Conservation (phyloP, 2,797 vertebrate species). For the Falco rusticolus region DNA sequence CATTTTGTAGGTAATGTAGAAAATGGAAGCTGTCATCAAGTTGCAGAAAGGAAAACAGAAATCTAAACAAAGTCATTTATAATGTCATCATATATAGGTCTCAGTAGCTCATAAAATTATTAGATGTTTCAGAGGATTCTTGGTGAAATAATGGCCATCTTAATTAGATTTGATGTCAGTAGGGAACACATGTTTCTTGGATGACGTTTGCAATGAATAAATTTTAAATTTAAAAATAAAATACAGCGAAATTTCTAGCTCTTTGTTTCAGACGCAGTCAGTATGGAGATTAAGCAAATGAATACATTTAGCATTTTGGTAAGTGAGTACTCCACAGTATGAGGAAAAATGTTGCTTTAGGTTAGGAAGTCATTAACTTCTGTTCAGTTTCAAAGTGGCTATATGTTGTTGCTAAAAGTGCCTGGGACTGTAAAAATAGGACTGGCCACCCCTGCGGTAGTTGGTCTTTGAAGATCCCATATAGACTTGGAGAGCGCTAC, state of each 20-base stretch:
- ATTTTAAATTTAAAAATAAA: not conserved
- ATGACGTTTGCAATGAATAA: not conserved
- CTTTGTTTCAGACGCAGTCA: not conserved
- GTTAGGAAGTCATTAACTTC: not conserved
- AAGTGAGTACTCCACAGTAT: not conserved
- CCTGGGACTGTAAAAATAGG: not conserved
- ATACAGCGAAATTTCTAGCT: not conserved
- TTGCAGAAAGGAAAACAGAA: not conserved
- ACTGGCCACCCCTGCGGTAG: not conserved
- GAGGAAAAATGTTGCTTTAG: not conserved
- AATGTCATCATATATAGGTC: not conserved
- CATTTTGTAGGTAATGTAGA: not conserved
- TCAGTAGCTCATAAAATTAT: not conserved
- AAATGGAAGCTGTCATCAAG: not conserved
- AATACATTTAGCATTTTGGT: not conserved
- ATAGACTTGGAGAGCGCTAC: fast-evolving
- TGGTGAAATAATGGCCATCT: not conserved
- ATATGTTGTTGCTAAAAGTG: not conserved
- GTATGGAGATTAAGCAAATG: not conserved
- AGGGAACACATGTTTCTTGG: not conserved
- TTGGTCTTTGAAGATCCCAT: not conserved
- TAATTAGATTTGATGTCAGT: not conserved
- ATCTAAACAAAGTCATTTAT: not conserved
- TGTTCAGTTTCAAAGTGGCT: not conserved
- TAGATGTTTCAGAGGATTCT: not conserved